Conservation (phyloP, 2,888 invertebrate species). For the Aethes cnicana region DNA sequence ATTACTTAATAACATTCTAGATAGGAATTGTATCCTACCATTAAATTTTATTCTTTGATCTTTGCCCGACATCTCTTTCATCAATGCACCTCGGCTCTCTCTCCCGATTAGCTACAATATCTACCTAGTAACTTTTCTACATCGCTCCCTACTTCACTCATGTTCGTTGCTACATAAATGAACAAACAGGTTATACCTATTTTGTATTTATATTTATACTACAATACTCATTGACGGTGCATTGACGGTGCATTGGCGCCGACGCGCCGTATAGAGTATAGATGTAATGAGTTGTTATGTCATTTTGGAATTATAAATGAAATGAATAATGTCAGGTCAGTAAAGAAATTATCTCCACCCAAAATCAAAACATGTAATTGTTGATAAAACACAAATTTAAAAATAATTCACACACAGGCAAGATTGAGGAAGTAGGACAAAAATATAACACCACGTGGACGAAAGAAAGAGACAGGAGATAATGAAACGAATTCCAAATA, state of each 20-base stretch:
- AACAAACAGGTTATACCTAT: slow-evolving; percentile 19
- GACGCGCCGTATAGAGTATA: slow-evolving; percentile 2
- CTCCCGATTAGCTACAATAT: background rate
- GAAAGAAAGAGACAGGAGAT: slow-evolving; percentile 50
- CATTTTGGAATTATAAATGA: too few species aligned
- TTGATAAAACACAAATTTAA: slow-evolving; percentile 23
- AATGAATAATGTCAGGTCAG: too few species aligned
- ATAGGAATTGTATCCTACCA: too few species aligned
- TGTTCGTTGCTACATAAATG: slow-evolving; percentile 14
- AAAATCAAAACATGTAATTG: slow-evolving; percentile 12
- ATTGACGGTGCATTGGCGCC: slow-evolving; percentile 58
- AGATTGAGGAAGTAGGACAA: slow-evolving; percentile 16
- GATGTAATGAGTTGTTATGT: background rate
- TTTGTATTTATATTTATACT: background rate
- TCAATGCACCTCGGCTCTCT: slow-evolving; percentile 1
- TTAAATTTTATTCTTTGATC: too few species aligned
- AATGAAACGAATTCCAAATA: slow-evolving; percentile 39
- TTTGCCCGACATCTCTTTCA: too few species aligned
- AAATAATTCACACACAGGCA: slow-evolving; percentile 15
- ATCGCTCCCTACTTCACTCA: background rate
- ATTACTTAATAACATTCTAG: too few species aligned
- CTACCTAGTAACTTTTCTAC: background rate
- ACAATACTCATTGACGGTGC: slow-evolving; percentile 51
- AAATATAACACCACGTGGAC: slow-evolving; percentile 33
- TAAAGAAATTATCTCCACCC: background rate